These are phyloP conservation scores for Xylocopa sonorina DNA, from an alignment of 1,140 invertebrate species.

Conservation along the genomic window DNA sequence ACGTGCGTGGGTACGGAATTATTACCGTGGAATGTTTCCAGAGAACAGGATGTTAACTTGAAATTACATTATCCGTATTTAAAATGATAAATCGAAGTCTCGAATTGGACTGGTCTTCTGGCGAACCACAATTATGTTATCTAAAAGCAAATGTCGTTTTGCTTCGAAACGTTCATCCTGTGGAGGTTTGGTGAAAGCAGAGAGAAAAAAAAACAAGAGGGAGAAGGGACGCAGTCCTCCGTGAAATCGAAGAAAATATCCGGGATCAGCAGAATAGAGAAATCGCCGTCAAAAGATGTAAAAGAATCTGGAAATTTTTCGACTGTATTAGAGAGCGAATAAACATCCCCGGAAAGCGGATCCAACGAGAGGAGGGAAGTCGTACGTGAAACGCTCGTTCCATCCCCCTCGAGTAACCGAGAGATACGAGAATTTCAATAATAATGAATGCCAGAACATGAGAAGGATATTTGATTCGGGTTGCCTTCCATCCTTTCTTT, in stretches of 20 bases:
- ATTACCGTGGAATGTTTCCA: neutral
- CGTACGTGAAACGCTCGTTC: neutral
- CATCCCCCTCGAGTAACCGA: neutral
- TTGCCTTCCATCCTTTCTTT: neutral
- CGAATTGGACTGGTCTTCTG: neutral
- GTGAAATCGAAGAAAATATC: neutral
- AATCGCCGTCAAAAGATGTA: neutral
- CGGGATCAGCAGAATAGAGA: neutral
- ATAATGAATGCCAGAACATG: slow-evolving; percentile 1
- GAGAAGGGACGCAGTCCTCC: neutral
- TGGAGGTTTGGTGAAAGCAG: neutral
- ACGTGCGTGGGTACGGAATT: too few relatives aligned
- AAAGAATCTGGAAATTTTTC: neutral
- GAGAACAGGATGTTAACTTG: too few relatives aligned
- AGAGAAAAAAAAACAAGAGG: neutral
- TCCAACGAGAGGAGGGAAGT: neutral
- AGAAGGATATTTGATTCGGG: neutral
- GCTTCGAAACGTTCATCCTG: too few relatives aligned
- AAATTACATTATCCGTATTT: neutral
- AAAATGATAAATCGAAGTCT: neutral
- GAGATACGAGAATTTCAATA: slow-evolving; percentile 4
- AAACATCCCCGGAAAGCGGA: neutral
- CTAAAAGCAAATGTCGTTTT: neutral
- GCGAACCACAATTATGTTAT: too few relatives aligned
- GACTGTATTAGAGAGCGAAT: neutral